phyloP scores from a whole-genome alignment of 2,888 invertebrate genomes.

The Coenonympha glycerion region DNA sequence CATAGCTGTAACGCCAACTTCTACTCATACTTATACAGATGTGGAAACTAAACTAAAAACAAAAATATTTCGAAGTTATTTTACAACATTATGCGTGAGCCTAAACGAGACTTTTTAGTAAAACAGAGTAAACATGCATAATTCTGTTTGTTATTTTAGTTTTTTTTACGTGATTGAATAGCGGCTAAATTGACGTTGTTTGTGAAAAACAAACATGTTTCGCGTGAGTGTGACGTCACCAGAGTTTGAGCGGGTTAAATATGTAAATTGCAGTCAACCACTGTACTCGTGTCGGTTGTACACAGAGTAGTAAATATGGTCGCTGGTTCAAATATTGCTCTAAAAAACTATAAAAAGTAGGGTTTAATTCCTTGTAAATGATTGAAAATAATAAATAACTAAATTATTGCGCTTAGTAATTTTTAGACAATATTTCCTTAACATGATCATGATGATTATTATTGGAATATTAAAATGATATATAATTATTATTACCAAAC shows the following conservation, averaged over 20 bases:
- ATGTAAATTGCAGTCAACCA: conserved; percentile 55
- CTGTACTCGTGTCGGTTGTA: conserved; percentile 5
- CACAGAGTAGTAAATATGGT: neutral
- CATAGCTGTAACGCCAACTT: too few relatives aligned
- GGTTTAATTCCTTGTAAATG: too few relatives aligned
- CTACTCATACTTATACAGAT: too few relatives aligned
- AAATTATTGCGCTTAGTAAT: too few relatives aligned
- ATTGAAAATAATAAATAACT: too few relatives aligned
- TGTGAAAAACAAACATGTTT: conserved; percentile 25
- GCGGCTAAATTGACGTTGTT: conserved; percentile 28
- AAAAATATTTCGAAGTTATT: neutral
- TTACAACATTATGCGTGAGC: neutral
- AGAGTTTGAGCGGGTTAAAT: conserved; percentile 55
- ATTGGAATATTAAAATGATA: too few relatives aligned
- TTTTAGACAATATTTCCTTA: too few relatives aligned
- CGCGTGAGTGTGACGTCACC: conserved; percentile 44
- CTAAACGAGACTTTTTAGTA: neutral
- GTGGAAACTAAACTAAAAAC: too few relatives aligned
- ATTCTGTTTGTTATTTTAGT: neutral
- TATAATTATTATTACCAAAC: too few relatives aligned
- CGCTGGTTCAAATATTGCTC: too few relatives aligned
- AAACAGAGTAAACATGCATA: neutral
- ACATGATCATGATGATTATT: too few relatives aligned
- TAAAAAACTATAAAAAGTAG: too few relatives aligned
- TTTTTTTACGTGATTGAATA: conserved; percentile 28